Evolutionary conservation across 2,797 vertebrate species (phyloP).

Genomic region (Microctenopoma steveboyesi): DNA sequence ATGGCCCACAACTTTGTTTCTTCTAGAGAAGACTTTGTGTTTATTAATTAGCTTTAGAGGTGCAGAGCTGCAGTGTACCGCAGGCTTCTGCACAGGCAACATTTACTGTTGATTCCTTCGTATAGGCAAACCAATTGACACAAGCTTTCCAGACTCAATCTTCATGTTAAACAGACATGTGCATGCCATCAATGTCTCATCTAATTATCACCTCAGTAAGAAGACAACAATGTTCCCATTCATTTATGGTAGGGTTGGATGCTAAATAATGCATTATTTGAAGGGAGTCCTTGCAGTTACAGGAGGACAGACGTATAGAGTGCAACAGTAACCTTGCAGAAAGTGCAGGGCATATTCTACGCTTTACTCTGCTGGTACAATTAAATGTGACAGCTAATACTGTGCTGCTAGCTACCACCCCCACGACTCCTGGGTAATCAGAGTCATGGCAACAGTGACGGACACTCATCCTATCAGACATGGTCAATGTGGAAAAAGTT

Average conservation of each 20-base stretch:
- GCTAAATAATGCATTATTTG: not conserved
- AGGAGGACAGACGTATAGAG: not conserved
- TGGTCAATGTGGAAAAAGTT: slow-evolving; percentile 60
- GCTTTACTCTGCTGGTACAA: slow-evolving; percentile 52
- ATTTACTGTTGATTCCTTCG: not conserved
- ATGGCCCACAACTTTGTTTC: too few relatives aligned
- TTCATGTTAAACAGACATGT: not conserved
- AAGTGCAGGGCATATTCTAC: slow-evolving; percentile 19
- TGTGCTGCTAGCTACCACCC: slow-evolving; percentile 39
- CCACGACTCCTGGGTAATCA: slow-evolving; percentile 59
- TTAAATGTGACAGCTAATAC: slow-evolving; percentile 67
- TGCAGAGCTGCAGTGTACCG: not conserved
- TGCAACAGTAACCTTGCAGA: not conserved
- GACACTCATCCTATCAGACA: slow-evolving; percentile 64
- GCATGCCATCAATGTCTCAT: not conserved
- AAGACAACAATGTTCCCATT: not conserved
- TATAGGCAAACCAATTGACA: not conserved
- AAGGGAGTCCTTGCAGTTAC: not conserved
- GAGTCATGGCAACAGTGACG: slow-evolving; percentile 60
- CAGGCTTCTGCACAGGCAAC: not conserved
- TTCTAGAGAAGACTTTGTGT: not conserved
- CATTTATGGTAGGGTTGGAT: too few relatives aligned
- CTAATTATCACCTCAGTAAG: not conserved
- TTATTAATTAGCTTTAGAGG: not conserved
- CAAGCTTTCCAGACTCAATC: not conserved